These are phyloP conservation scores for Actenoides hombroni DNA, from an alignment of 2,113 vertebrate genomes.

Conservation along the genomic window DNA sequence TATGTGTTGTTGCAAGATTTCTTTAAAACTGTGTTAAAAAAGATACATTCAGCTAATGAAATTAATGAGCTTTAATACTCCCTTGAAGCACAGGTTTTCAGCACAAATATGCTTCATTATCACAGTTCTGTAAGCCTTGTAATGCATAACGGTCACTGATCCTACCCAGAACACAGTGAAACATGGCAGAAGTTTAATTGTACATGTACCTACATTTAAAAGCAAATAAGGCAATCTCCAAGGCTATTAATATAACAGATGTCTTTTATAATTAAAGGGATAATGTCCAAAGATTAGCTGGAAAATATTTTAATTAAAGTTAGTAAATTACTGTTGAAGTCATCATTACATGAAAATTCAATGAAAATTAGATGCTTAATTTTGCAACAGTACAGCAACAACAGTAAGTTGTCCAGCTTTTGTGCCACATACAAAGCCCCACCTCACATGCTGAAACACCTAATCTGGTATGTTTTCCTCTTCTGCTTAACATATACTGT, in stretches of 20 bases:
- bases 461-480: neutral
- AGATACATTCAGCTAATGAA: slow-evolving; percentile 61
- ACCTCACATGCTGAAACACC: neutral
- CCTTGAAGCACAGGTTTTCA: slow-evolving; percentile 57
- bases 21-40: slow-evolving; percentile 28
- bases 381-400: neutral
- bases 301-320: slow-evolving; percentile 68
- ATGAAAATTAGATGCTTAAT: slow-evolving; percentile 44
- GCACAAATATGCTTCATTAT: slow-evolving; percentile 61
- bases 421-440: neutral
- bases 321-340: slow-evolving; percentile 61
- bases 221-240: slow-evolving; percentile 56
- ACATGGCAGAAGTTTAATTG: slow-evolving; percentile 63
- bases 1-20: neutral
- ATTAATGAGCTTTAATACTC: slow-evolving; percentile 64
- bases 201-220: slow-evolving; percentile 66
- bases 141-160: slow-evolving; percentile 53
- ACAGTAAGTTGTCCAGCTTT: neutral
- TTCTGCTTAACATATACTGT: neutral
- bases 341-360: slow-evolving; percentile 15
- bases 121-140: slow-evolving; percentile 50
- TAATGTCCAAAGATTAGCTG: slow-evolving; percentile 64
- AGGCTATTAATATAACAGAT: slow-evolving; percentile 57
- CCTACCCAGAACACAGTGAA: slow-evolving; percentile 38
- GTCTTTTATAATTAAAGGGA: slow-evolving; percentile 61